A percentile compares a stretch with the other conserved stretches of the same genome.
Conservation (phyloP, 2,113 vertebrate genomes). For the Platichthys stellatus region DNA sequence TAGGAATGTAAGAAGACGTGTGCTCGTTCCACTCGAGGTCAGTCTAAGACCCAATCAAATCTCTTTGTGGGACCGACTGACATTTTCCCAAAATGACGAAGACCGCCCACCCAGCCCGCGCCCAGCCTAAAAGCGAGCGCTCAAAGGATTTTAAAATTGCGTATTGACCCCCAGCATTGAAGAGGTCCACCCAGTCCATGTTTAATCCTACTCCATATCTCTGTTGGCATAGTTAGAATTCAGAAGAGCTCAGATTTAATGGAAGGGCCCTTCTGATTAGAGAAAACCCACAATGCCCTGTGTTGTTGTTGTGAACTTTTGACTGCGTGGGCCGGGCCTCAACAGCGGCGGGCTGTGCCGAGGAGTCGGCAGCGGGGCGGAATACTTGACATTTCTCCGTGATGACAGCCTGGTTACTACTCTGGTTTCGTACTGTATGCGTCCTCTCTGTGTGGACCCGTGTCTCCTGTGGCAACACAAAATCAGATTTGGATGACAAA, state of each 20-base stretch:
- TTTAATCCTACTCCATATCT: constrained; percentile 73
- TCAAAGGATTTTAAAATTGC: constrained; percentile 54
- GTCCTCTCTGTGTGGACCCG: constrained; percentile 54
- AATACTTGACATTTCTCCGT: constrained; percentile 82
- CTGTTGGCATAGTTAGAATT: constrained; percentile 75
- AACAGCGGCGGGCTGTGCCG: constrained; percentile 55
- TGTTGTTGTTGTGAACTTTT: constrained; percentile 83
- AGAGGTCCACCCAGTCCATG: constrained; percentile 58
- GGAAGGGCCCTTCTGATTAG: constrained; percentile 73
- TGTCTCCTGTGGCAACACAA: constrained; percentile 61
- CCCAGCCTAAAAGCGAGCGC: constrained; percentile 38
- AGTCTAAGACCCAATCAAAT: constrained; percentile 38
- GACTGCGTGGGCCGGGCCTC: constrained; percentile 75
- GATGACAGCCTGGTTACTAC: constrained; percentile 74
- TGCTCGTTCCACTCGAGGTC: constrained; percentile 24
- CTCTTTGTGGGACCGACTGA: constrained; percentile 45
- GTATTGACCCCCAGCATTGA: constrained; percentile 65
- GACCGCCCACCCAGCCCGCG: constrained; percentile 47
- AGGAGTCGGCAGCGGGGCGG: constrained; percentile 73
- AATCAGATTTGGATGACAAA: constrained; percentile 72
- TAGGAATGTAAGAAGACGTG: constrained; percentile 8
- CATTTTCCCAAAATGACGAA: constrained; percentile 56
- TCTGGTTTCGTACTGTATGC: constrained; percentile 54
- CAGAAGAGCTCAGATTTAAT: constrained; percentile 63
- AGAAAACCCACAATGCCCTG: constrained; percentile 75